Evolutionary conservation across 2,797 vertebrate genomes (phyloP), one percentile per base, ranked within the genome.

Genomic region (Aplochiton taeniatus): DNA sequence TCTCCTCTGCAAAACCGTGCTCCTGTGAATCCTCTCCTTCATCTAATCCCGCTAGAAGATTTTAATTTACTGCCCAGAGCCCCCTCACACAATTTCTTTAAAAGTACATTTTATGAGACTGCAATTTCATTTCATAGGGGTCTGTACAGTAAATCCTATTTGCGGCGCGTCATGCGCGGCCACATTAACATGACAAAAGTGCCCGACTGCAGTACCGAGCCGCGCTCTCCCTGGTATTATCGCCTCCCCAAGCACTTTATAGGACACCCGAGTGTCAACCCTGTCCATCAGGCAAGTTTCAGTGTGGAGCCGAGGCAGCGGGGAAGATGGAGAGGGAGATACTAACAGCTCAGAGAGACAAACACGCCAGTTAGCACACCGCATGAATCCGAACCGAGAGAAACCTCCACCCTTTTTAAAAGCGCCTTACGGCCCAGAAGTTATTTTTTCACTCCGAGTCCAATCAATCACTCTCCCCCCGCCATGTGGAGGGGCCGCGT

Each of bases 101-200:
- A 92, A 92, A 91, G 89, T 91, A 86, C 83, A 88, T 92, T 91
- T 92, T 90, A 90, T 88, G 90, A 91, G 86, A 87, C 81, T 80
- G 88, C 89, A 89, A 89, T 92, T 92, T 89, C 87, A 92, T 92
- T 91, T 90, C 89, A 80, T 82, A 84, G 85, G 79, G 76, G 74
- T 76, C 84, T 69, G 76, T 85, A 91, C 86, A 85, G 88, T 90
- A 91, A 93, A 93, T 92, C 90, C 89, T 89, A 91, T 92, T 92
- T 90, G 89, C 84, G 56, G 73, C 82, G 89, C 87, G 85, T 90
- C 89, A 85, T 83, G 87, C 81, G 77, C 87, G 65, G 78, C 77
- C 81, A 76, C 87, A 92, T 93, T 92, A 93, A 90, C 92, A 92
- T 92, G 91, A 92, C 90, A 91, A 92, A 93, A 89, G 88, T 87